Evolutionary conservation across 2,888 invertebrate species (phyloP).

Genomic region (Spilosoma lubricipeda): DNA sequence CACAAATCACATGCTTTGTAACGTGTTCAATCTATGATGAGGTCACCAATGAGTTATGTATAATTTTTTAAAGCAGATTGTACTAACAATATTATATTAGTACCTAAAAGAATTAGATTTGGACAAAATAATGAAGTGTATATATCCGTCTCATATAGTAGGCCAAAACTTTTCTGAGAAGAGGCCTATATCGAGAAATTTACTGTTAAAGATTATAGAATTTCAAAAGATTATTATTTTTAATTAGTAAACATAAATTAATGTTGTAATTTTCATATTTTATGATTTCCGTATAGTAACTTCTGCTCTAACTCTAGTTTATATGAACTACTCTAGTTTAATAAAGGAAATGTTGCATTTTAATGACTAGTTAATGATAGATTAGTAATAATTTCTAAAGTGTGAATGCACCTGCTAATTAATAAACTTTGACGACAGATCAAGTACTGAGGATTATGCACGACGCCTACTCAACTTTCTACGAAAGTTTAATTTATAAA

Average conservation of each 20-base stretch:
- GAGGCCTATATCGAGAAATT: too few species aligned
- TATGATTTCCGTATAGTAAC: neutral
- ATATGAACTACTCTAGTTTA: conserved; percentile 3
- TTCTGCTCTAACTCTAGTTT: neutral
- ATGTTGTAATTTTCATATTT: neutral
- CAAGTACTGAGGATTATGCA: conserved; percentile 32
- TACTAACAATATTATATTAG: conserved; percentile 5
- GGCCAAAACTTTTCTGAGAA: too few species aligned
- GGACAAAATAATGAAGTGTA: too few species aligned
- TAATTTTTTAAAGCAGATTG: conserved; percentile 29
- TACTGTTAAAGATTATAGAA: too few species aligned
- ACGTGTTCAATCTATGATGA: conserved; percentile 45
- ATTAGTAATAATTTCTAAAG: neutral
- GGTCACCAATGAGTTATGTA: conserved; percentile 44
- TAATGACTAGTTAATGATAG: neutral
- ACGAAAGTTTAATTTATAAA: conserved; percentile 50
- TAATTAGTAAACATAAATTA: neutral
- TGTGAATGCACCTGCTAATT: conserved; percentile 33
- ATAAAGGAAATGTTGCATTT: neutral
- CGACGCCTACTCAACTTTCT: conserved; percentile 57
- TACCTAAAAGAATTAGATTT: neutral
- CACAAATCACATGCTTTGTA: conserved; percentile 39
- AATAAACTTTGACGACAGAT: conserved; percentile 29
- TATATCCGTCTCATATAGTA: neutral
- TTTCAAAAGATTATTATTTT: neutral